These are phyloP conservation scores for Rhamnusium bicolor DNA, from an alignment of 2,888 invertebrate genomes.

Conservation along the genomic window DNA sequence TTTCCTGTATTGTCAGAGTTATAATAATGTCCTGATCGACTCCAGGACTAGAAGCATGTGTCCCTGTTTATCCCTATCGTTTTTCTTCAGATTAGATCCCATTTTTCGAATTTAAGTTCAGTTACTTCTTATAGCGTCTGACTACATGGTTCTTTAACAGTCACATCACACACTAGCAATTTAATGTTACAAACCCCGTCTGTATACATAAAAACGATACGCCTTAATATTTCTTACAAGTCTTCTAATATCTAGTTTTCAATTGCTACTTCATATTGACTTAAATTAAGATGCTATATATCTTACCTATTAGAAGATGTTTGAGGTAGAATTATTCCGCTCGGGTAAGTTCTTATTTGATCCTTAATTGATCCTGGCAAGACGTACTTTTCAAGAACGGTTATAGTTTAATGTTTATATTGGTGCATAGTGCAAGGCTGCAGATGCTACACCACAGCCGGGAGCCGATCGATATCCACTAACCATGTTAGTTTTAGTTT, in stretches of 20 bases:
- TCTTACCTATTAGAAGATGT: background rate
- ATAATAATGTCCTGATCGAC: too few relatives aligned
- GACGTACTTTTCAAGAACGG: background rate
- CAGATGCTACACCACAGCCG: background rate
- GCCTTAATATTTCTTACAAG: too few relatives aligned
- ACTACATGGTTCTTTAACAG: too few relatives aligned
- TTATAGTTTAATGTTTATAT: background rate
- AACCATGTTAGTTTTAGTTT: background rate
- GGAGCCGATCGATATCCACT: background rate
- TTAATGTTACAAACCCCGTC: too few relatives aligned
- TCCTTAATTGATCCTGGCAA: slow-evolving; percentile 7
- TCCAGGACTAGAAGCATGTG: too few relatives aligned
- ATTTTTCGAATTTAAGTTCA: too few relatives aligned
- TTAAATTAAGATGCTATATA: background rate
- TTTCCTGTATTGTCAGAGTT: too few relatives aligned
- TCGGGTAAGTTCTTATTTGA: background rate
- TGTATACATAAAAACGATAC: too few relatives aligned
- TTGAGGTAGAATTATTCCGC: slow-evolving; percentile 6
- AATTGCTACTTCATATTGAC: slow-evolving; percentile 1
- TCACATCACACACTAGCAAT: too few relatives aligned
- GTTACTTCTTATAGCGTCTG: too few relatives aligned
- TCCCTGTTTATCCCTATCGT: too few relatives aligned
- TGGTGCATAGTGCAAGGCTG: background rate
- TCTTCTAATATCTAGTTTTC: background rate
- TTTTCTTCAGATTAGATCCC: too few relatives aligned